Evolutionary conservation across 2,797 vertebrate species (phyloP).

Genomic region (Gephyroberyx darwinii): DNA sequence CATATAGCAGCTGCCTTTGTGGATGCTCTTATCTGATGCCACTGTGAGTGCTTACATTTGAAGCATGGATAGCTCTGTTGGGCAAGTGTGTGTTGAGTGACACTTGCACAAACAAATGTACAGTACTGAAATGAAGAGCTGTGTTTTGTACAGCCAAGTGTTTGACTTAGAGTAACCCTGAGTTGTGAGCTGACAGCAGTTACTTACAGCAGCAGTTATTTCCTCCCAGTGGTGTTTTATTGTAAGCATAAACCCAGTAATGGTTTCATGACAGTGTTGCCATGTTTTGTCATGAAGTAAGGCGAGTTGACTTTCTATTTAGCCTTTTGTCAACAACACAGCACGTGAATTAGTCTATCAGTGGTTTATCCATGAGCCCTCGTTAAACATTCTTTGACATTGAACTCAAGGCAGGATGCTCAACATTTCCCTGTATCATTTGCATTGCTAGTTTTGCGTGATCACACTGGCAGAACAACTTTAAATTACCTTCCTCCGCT

Average conservation of each 20-base stretch:
- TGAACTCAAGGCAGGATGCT: not conserved
- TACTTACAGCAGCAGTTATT: slow-evolving; percentile 9
- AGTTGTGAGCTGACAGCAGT: slow-evolving; percentile 20
- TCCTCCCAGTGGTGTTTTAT: not conserved
- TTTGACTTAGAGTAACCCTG: slow-evolving; percentile 27
- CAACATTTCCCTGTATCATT: slow-evolving; percentile 35
- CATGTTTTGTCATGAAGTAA: not conserved
- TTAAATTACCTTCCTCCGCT: not conserved
- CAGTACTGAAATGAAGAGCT: not conserved
- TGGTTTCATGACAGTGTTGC: not conserved
- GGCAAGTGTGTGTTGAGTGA: not conserved
- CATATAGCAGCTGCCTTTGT: not conserved
- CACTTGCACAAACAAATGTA: not conserved
- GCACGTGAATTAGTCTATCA: not conserved
- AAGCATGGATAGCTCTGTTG: not conserved
- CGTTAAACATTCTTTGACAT: slow-evolving; percentile 6
- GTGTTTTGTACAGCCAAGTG: not conserved
- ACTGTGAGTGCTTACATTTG: too few relatives aligned
- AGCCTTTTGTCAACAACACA: not conserved
- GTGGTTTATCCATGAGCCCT: not conserved
- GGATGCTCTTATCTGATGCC: not conserved
- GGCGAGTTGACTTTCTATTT: too few relatives aligned
- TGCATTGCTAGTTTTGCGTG: slow-evolving; percentile 38
- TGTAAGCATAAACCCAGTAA: not conserved
- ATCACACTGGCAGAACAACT: slow-evolving; percentile 5